Base-by-base conservation (phyloP, 2,797 vertebrate species). In the Triplophysa yarkandensis region DNA sequence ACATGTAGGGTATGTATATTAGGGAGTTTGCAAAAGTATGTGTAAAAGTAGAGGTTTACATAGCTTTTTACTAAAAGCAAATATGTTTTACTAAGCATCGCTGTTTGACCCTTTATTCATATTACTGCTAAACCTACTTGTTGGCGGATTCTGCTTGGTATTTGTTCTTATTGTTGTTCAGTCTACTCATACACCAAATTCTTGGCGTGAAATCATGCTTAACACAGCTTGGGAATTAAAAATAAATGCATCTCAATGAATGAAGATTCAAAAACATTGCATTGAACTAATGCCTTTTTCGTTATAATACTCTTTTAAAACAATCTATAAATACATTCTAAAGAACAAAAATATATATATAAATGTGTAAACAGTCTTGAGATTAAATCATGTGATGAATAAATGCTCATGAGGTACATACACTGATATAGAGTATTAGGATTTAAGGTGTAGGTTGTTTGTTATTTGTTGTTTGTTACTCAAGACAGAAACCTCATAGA, bases 191-290 rank as follows among this genome's bases (percentile, higher is more conserved):
- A 70, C 8, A 13, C 27, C 5, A 9, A 44, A 44, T 44, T 16
- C 30, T 30, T 70, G 36, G 36, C n/a, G 17, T 30, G 39, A 58
- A 44, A 44, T 57, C 39, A 58, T 1, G 19, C 3, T 9, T 30
- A 36, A 30, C 7, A 28, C 30, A 17, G 27, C 28, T 28, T 30
- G 54, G 28, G 39, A 58, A 69, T 39, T 16, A 58, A 69, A 69
- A 28, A n/a, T n/a, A n/a, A 57, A 69, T 19, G 16, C 23, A 41
- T 57, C 52, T 21, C 11, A 43, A 6, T 19, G 1, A 55, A 55
- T 9, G 17, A 5, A 4, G 39, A 36, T 43, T 23, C 7, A 58
- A 69, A n/a, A 21, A 58, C 30, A 21, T 23, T 28, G 19, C 10
- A 54, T 21, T 16, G 34, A n/a, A n/a, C n/a, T n/a, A n/a, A n/a